phyloP scores from a whole-genome alignment of 2,888 invertebrate genomes.

The Sesamia inferens region DNA sequence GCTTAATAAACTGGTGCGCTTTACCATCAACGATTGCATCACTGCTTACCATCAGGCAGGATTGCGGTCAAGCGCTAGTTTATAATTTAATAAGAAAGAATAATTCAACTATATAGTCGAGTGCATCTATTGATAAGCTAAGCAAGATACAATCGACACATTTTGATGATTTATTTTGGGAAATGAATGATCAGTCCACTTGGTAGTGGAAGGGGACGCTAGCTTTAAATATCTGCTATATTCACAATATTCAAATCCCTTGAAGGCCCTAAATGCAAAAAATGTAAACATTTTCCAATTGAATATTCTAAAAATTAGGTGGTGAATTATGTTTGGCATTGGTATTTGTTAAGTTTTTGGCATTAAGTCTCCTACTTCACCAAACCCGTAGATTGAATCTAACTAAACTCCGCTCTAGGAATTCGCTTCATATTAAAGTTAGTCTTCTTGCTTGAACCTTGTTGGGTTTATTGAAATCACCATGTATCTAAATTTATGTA shows the following conservation, averaged over 20 bases:
- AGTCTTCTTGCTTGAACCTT: not conserved
- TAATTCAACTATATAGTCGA: not conserved
- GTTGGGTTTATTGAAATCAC: too few species aligned
- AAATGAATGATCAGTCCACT: not conserved
- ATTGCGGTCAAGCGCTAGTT: too few species aligned
- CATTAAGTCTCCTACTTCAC: not conserved
- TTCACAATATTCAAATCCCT: not conserved
- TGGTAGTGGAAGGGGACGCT: not conserved
- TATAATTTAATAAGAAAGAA: too few species aligned
- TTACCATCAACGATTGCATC: too few species aligned
- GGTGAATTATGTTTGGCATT: not conserved
- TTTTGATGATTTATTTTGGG: not conserved
- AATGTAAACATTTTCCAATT: not conserved
- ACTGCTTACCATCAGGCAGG: too few species aligned
- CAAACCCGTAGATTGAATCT: not conserved
- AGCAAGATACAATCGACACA: not conserved
- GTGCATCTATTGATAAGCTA: not conserved
- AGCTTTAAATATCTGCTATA: not conserved
- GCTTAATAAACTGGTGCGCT: too few species aligned
- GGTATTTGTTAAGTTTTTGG: too few species aligned
- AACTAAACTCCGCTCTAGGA: not conserved
- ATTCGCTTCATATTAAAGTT: not conserved
- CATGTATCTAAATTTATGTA: too few species aligned
- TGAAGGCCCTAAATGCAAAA: not conserved
- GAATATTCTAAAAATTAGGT: not conserved